Evolutionary conservation across 2,797 vertebrate genomes (phyloP).

Genomic region (Rhodeus uyekii): DNA sequence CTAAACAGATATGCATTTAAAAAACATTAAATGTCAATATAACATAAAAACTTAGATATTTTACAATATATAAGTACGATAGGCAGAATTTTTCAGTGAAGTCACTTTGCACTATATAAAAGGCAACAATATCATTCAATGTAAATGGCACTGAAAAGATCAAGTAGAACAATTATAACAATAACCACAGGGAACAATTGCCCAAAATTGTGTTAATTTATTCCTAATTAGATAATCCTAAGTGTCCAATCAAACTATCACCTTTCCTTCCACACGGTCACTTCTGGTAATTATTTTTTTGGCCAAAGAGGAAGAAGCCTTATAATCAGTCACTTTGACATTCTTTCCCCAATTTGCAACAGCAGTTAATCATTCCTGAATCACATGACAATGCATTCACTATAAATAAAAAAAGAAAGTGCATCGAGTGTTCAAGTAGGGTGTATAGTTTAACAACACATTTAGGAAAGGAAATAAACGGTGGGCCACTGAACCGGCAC

Average conservation of each 20-base stretch:
- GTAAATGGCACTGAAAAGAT: constrained; percentile 8
- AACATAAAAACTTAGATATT: not conserved
- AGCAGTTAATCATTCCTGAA: constrained; percentile 69
- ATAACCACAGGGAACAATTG: constrained; percentile 32
- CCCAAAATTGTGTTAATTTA: constrained; percentile 52
- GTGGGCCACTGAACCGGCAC: not conserved
- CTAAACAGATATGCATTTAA: not conserved
- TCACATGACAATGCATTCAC: constrained; percentile 65
- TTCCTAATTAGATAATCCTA: constrained; percentile 62
- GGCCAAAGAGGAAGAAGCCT: constrained; percentile 43
- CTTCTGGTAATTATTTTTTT: constrained; percentile 66
- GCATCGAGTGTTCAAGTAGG: constrained; percentile 97
- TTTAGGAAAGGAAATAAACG: constrained; percentile 18
- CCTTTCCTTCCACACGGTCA: constrained; percentile 70
- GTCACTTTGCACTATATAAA: not conserved
- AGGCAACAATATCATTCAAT: not conserved
- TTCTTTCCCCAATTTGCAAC: constrained; percentile 62
- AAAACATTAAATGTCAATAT: not conserved
- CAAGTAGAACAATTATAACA: constrained; percentile 7
- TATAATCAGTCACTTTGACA: constrained; percentile 52
- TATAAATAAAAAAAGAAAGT: constrained; percentile 89
- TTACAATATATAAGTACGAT: not conserved
- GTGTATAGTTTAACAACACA: constrained; percentile 72
- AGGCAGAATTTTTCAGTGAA: not conserved
- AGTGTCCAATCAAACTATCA: constrained; percentile 65